Percentiles rank a stretch among this genome's conserved stretches.
These are phyloP conservation scores for Cheilosia variabilis DNA, from an alignment of 2,888 invertebrate species.

Conservation along the genomic window DNA sequence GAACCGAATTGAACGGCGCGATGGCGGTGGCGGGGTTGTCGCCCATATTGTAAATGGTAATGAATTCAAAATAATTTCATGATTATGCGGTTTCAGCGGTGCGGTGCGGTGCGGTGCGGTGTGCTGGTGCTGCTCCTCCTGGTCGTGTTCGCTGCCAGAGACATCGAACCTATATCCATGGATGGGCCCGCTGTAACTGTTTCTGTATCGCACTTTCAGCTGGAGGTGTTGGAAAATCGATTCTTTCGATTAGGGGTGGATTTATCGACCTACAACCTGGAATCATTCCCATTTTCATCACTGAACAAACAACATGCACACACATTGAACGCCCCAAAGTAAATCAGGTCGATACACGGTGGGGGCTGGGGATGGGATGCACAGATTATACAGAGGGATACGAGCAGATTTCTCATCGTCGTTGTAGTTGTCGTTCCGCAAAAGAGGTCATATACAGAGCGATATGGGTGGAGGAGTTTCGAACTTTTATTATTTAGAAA, in stretches of 20 bases:
- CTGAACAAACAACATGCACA: conserved; percentile 41
- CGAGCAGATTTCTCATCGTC: conserved; percentile 35
- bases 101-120: conserved; percentile 46
- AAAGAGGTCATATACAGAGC: conserved; percentile 43
- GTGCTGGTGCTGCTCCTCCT: conserved; percentile 15
- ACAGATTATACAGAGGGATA: conserved; percentile 38
- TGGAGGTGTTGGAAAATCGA: conserved; percentile 67
- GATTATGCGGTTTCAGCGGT: conserved; percentile 61
- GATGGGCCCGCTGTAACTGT: conserved; percentile 13
- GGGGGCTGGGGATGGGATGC: conserved; percentile 3
- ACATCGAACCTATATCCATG: conserved; percentile 37
- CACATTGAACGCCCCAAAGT: conserved; percentile 25
- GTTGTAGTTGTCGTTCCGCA: conserved; percentile 5
- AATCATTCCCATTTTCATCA: conserved; percentile 21
- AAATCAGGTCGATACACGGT: conserved; percentile 45
- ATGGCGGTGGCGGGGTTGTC: not conserved
- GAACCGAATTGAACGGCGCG: not conserved
- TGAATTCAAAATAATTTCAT: conserved; percentile 69
- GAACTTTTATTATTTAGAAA: conserved; percentile 63
- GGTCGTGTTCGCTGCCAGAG: conserved; percentile 20
- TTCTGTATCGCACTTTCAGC: conserved; percentile 18
- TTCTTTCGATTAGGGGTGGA: conserved; percentile 63
- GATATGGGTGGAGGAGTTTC: conserved; percentile 19
- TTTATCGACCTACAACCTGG: conserved; percentile 64
- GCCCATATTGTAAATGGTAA: conserved; percentile 61